Evolutionary conservation across 2,888 invertebrate genomes (phyloP).

Genomic region (Lasioglossum leucozonium): DNA sequence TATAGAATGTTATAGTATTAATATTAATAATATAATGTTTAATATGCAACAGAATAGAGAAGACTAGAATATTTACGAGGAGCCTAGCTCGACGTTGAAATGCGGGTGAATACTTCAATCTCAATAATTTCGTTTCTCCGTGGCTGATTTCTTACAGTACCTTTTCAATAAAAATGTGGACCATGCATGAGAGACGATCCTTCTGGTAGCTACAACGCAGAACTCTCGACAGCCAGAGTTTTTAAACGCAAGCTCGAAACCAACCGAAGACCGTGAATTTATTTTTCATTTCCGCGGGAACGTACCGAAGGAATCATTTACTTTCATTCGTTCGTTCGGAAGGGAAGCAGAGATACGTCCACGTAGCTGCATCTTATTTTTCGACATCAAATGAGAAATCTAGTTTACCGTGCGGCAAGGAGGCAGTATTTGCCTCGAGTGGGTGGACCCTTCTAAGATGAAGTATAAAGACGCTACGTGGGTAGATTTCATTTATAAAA

Average conservation of each 20-base stretch:
- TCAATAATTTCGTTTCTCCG: background rate
- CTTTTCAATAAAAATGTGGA: background rate
- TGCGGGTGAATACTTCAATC: background rate
- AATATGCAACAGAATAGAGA: no score
- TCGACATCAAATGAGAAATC: constrained; percentile 42
- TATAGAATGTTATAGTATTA: no score
- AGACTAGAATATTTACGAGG: no score
- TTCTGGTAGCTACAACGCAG: background rate
- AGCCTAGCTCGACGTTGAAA: no score
- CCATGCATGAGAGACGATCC: background rate
- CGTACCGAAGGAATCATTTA: constrained; percentile 1
- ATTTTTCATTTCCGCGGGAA: background rate
- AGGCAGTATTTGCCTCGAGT: constrained; percentile 38
- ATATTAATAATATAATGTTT: no score
- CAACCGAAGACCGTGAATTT: background rate
- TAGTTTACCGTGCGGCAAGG: constrained; percentile 31
- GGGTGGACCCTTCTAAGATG: constrained; percentile 12
- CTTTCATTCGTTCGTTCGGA: background rate
- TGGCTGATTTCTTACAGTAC: background rate
- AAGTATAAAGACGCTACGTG: constrained; percentile 25
- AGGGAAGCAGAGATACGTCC: background rate
- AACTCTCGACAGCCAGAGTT: background rate
- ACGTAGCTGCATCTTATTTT: constrained; percentile 26
- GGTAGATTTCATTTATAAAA: constrained; percentile 35
- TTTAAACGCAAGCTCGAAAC: background rate